phyloP scores from a whole-genome alignment of 2,797 vertebrate genomes.

The Xenentodon cancila region DNA sequence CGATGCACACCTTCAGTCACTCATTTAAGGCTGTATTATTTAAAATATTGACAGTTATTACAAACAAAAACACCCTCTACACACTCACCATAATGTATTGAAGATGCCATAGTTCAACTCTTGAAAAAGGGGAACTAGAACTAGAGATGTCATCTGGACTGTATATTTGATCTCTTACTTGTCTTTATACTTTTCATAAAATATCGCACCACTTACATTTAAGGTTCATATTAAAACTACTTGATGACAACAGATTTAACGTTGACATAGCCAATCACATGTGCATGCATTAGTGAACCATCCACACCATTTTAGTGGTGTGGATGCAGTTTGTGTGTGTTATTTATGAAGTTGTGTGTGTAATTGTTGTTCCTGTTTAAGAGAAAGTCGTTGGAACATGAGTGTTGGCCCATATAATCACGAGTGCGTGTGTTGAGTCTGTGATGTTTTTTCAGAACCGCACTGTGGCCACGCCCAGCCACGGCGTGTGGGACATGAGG shows the following conservation, averaged over 20 bases:
- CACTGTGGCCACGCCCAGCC: conserved; percentile 97
- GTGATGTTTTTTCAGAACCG: conserved; percentile 88
- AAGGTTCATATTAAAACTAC: not conserved
- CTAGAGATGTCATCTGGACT: too few species aligned
- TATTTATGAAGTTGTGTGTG: conserved; percentile 1
- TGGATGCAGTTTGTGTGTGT: conserved; percentile 27
- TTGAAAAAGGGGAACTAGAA: too few species aligned
- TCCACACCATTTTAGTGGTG: not conserved
- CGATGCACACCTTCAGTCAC: conserved; percentile 11
- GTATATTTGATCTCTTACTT: too few species aligned
- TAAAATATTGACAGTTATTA: conserved; percentile 3
- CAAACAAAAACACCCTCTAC: too few species aligned
- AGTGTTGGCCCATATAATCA: conserved; percentile 40
- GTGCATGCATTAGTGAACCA: not conserved
- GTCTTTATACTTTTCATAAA: too few species aligned
- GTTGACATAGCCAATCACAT: too few species aligned
- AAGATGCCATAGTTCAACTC: too few species aligned
- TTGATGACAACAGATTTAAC: not conserved
- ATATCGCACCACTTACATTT: conserved; percentile 11
- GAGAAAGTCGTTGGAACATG: conserved; percentile 25
- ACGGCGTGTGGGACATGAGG: conserved; percentile 98
- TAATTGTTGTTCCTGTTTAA: conserved; percentile 13
- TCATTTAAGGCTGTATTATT: conserved; percentile 7
- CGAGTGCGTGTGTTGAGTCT: conserved; percentile 58
- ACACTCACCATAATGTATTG: too few species aligned